Evolutionary conservation across 2,888 invertebrate species (phyloP).

Genomic region (Dolichomitus sp.): DNA sequence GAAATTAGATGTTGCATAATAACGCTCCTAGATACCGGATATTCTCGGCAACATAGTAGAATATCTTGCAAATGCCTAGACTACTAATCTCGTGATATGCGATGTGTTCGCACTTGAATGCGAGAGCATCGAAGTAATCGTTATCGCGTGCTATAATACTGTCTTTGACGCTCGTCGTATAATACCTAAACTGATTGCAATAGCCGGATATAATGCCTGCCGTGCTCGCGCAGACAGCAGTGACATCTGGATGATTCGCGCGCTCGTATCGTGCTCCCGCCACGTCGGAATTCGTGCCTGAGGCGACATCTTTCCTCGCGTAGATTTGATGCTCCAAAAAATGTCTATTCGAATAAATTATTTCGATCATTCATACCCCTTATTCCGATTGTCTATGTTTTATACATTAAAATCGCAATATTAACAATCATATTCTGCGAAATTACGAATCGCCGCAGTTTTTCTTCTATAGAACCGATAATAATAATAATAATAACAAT

Average conservation of each 20-base stretch:
- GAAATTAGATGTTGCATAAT: constrained; percentile 34
- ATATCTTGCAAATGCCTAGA: background rate
- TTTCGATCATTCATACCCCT: background rate
- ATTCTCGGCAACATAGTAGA: background rate
- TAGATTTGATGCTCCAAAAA: background rate
- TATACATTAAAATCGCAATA: background rate
- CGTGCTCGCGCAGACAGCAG: constrained; percentile 4
- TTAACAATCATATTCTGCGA: background rate
- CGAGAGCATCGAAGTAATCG: background rate
- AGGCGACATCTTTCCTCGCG: constrained; percentile 21
- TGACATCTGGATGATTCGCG: constrained; percentile 15
- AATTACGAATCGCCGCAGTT: background rate
- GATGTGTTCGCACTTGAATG: background rate
- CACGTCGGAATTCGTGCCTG: constrained; percentile 13
- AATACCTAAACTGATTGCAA: background rate
- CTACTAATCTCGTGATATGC: constrained; percentile 3
- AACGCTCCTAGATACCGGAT: background rate
- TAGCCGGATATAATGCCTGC: background rate
- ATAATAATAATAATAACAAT: background rate
- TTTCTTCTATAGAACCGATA: background rate
- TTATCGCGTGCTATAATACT: background rate
- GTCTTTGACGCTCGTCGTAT: background rate
- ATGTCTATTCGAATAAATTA: constrained; percentile 14
- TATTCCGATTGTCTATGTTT: background rate
- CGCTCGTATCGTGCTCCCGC: background rate